These are phyloP conservation scores for Anoplius nigerrimus DNA, from an alignment of 2,888 invertebrate species.

Conservation along the genomic window DNA sequence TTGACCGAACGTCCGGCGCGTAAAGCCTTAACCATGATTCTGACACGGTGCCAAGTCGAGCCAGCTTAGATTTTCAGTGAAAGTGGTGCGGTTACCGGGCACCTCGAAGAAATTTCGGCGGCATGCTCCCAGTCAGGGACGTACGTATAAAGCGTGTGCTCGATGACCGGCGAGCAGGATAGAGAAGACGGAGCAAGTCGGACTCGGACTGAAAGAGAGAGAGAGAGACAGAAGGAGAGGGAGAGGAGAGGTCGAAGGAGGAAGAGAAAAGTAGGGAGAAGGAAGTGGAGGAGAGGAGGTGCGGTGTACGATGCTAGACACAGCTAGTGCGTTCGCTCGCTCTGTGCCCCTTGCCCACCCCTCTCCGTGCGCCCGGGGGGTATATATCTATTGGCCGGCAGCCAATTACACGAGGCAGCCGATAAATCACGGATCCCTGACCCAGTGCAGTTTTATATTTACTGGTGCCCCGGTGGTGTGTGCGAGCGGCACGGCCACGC, in stretches of 20 bases:
- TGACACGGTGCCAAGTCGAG: constrained; percentile 45
- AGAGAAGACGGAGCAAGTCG: constrained; percentile 6
- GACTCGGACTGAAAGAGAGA: no score
- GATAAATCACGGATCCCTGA: constrained; percentile 74
- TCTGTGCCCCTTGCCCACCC: constrained; percentile 15
- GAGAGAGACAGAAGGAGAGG: background rate
- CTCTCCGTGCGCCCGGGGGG: constrained; percentile 47
- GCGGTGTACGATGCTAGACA: constrained; percentile 1
- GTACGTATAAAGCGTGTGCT: constrained; percentile 2
- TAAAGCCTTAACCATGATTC: constrained; percentile 34
- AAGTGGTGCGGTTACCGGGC: constrained; percentile 37
- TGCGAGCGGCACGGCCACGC: constrained; percentile 25
- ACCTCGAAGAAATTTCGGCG: constrained; percentile 29
- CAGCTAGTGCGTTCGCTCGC: constrained; percentile 3
- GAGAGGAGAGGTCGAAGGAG: background rate
- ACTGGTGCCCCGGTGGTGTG: constrained; percentile 49
- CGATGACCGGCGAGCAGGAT: constrained; percentile 6
- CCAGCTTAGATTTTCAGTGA: constrained; percentile 46
- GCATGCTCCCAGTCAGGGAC: constrained; percentile 2
- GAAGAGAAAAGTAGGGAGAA: background rate
- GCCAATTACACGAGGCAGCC: constrained; percentile 69
- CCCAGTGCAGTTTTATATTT: constrained; percentile 74
- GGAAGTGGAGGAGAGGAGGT: background rate
- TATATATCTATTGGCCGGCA: constrained; percentile 67
- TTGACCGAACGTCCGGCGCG: constrained; percentile 30